Evolutionary conservation across 2,888 invertebrate genomes (phyloP).

Genomic region (Esperia sulphurella): DNA sequence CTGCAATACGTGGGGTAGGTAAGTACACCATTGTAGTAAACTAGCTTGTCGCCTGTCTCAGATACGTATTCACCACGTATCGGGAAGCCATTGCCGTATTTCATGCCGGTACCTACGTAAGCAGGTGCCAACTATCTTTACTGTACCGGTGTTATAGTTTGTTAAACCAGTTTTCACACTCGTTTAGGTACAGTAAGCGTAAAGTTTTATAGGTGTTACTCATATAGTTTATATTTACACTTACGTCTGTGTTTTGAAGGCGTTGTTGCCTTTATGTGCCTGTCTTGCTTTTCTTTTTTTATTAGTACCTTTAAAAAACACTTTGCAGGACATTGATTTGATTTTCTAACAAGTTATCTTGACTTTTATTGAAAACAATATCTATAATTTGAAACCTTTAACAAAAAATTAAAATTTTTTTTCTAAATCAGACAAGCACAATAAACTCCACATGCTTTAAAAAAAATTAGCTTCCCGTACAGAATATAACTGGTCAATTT

Average conservation of each 20-base stretch:
- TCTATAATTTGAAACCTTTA: no score
- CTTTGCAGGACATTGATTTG: no score
- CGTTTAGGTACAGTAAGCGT: constrained; percentile 20
- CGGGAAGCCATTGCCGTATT: constrained; percentile 57
- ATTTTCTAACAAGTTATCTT: no score
- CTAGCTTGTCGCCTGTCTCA: not conserved
- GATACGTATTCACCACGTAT: constrained; percentile 28
- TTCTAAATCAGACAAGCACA: no score
- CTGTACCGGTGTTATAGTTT: constrained; percentile 32
- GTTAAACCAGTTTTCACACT: constrained; percentile 23
- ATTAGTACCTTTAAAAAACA: not conserved
- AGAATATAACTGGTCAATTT: no score
- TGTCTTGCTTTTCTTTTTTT: not conserved
- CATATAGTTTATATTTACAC: constrained; percentile 10
- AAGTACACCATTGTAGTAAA: not conserved
- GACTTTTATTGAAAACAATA: no score
- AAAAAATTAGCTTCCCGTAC: no score
- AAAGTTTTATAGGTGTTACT: constrained; percentile 20
- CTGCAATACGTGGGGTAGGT: not conserved
- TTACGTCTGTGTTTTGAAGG: not conserved
- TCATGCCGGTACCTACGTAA: constrained; percentile 27
- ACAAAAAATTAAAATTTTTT: no score
- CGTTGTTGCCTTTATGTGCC: not conserved
- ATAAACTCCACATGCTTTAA: no score
- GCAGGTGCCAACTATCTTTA: constrained; percentile 47